A percentile compares a stretch with the other conserved stretches of the same genome.
These are phyloP conservation scores for Zaprionus taronus DNA, from an alignment of 1,140 invertebrate species.

Conservation along the genomic window DNA sequence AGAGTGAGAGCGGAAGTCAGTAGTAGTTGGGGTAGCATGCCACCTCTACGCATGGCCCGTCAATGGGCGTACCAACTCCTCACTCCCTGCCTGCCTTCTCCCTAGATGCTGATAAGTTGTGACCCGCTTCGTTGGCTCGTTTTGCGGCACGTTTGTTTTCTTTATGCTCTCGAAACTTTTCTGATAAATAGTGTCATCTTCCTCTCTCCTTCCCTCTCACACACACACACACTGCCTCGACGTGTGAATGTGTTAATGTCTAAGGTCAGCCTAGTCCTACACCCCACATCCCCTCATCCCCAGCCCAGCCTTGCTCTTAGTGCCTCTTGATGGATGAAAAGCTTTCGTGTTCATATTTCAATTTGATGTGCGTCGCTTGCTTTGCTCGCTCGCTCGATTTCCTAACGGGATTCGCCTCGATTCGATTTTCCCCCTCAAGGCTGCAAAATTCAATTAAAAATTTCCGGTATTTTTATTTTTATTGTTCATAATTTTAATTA, in stretches of 20 bases:
- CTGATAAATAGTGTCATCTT: constrained; percentile 61
- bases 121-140: constrained; percentile 50
- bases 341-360: constrained; percentile 79
- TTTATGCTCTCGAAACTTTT: constrained; percentile 43
- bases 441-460: constrained; percentile 62
- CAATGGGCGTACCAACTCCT: constrained; percentile 54
- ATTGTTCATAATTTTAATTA: constrained; percentile 41
- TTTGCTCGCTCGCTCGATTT: constrained; percentile 37
- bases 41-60: constrained; percentile 55
- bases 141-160: constrained; percentile 69
- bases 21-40: neutral
- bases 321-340: constrained; percentile 67
- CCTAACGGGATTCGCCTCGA: constrained; percentile 28
- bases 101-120: constrained; percentile 73
- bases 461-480: constrained; percentile 30
- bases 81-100: neutral
- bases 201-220: neutral
- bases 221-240: neutral
- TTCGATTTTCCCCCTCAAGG: constrained; percentile 48
- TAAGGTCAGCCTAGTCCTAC: constrained; percentile 54
- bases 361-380: constrained; percentile 53
- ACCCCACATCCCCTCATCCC: neutral
- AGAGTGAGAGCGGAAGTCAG: neutral
- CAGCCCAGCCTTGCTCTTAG: neutral
- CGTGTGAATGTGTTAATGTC: constrained; percentile 78